These are phyloP conservation scores for Cherax quadricarinatus DNA, from an alignment of 1,140 invertebrate genomes.

Conservation along the genomic window DNA sequence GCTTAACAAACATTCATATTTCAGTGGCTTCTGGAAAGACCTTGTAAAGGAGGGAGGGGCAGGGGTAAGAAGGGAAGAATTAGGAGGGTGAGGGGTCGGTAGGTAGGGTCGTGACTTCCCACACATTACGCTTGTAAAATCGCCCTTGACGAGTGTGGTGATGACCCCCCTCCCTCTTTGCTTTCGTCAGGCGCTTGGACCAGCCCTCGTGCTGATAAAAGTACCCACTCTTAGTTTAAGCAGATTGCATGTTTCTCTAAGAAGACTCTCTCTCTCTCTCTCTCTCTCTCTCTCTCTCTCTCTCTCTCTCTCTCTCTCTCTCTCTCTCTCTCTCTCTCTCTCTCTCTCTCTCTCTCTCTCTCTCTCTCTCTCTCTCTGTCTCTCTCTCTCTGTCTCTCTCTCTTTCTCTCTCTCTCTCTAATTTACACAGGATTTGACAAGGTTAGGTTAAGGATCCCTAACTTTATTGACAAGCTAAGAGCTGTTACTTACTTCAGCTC, in stretches of 20 bases:
- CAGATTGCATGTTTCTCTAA: constrained; percentile 8
- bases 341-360: background rate
- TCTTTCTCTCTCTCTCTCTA: too few species aligned
- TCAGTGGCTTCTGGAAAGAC: constrained; percentile 27
- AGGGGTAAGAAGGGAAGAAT: background rate
- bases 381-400: background rate
- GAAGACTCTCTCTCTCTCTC: background rate
- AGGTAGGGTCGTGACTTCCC: background rate
- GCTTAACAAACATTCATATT: constrained; percentile 47
- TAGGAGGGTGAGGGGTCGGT: background rate
- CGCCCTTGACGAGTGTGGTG: too few species aligned
- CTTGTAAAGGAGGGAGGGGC: too few species aligned
- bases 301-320: constrained; percentile 4
- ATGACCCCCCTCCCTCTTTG: background rate
- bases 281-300: constrained; percentile 9
- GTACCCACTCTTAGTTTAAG: constrained; percentile 18
- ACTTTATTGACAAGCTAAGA: too few species aligned
- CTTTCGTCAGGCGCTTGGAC: too few species aligned
- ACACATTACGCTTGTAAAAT: background rate
- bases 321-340: constrained; percentile 12
- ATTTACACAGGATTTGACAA: too few species aligned
- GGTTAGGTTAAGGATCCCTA: too few species aligned
- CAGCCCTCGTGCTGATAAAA: background rate
- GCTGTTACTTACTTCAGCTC: too few species aligned
- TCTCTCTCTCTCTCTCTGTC: background rate